Evolutionary conservation across 2,113 vertebrate genomes (phyloP), one percentile per base, ranked within the genome.

Genomic region (Sylvia atricapilla): DNA sequence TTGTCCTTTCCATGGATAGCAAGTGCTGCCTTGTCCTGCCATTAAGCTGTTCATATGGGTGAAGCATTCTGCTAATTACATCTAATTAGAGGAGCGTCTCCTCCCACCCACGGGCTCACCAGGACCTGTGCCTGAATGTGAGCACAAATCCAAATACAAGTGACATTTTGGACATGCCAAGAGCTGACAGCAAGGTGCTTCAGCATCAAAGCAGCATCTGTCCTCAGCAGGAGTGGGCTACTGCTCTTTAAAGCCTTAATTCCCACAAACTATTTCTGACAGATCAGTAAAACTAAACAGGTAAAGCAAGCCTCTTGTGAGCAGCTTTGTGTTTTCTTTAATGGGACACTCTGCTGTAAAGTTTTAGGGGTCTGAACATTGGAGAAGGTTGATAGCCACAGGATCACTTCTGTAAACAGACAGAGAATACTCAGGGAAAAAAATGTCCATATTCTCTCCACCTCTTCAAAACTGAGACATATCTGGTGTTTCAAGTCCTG

Each of bases 181-280:
- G 87, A 62, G 73, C 59, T 81, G 90, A 68, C n/a, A 83, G 58
- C 53, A 84, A 70, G 12, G 39, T 87, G 52, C 52, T 46, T 86
- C 79, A 11, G 0, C 37, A 50, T 15, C 0, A 2, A 74, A 90
- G 49, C 23, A 52, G 19, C 0, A 0, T 52, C 62, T 73, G 28
- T 90, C 70, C 79, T 93, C 67, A 25, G 23, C 2, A 3, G 44
- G 11, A 11, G 33, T 81, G 83, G 47, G 31, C 17, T 60, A 20
- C 73, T 84, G 56, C 49, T 81, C 49, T 56, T 68, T 12, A 77
- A 58, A 66, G 15, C 37, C 44, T 84, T 41, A 11, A 75, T 83
- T 93, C 83, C 85, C 44, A 68, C 24, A 31, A 44, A 20, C 13
- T n/a, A 0, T 49, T 89, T 60, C 62, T 80, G 83, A 69, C 28